Percentiles rank a stretch among this genome's conserved stretches.
These are phyloP conservation scores for Graptemys geographica DNA, from an alignment of 2,797 vertebrate genomes.

Conservation along the genomic window DNA sequence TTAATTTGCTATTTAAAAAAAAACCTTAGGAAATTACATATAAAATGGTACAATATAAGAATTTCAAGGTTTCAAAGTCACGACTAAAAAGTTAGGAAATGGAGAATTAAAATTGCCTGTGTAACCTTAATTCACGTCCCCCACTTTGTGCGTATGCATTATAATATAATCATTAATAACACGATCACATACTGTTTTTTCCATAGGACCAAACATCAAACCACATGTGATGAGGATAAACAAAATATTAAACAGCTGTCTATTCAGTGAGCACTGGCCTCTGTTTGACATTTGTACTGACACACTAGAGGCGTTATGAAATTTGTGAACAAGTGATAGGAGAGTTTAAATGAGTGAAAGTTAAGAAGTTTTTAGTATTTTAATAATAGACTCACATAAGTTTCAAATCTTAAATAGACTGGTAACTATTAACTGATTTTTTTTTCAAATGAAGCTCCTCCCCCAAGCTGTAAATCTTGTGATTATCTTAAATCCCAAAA, in stretches of 20 bases:
- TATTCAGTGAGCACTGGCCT: neutral
- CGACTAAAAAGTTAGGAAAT: neutral
- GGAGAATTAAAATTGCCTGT: neutral
- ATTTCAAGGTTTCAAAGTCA: neutral
- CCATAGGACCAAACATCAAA: neutral
- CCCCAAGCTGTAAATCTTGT: conserved; percentile 29
- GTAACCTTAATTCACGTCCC: neutral
- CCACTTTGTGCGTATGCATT: neutral
- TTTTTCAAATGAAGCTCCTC: neutral
- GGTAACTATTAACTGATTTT: conserved; percentile 31
- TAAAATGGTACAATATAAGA: neutral
- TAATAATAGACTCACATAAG: neutral
- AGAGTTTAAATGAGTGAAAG: conserved; percentile 13
- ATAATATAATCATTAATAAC: neutral
- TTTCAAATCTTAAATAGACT: neutral
- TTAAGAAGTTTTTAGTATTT: conserved; percentile 2
- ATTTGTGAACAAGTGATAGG: conserved; percentile 18
- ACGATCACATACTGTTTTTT: neutral
- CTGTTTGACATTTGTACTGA: neutral
- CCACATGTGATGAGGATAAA: conserved; percentile 10
- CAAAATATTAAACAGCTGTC: conserved; percentile 32
- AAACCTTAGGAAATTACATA: neutral
- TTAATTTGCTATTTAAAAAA: neutral
- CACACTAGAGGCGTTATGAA: neutral
- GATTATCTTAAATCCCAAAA: conserved; percentile 53